These are phyloP conservation scores for Grantiella picta DNA, from an alignment of 2,113 vertebrate species.

Conservation along the genomic window DNA sequence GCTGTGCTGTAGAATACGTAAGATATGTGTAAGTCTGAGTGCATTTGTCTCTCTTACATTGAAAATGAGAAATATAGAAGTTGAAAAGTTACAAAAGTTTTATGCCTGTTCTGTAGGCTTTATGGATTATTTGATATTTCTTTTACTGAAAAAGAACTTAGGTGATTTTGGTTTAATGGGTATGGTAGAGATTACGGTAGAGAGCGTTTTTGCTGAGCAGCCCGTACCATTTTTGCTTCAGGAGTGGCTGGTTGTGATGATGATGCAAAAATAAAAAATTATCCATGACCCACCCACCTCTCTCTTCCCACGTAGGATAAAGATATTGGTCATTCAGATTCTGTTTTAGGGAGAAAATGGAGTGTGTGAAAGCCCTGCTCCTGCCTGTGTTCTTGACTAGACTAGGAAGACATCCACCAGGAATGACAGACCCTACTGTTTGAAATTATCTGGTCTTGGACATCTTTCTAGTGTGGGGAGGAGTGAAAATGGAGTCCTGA, in stretches of 20 bases:
- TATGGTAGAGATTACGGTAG: neutral
- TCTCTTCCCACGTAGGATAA: neutral
- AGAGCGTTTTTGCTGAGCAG: neutral
- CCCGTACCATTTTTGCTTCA: neutral
- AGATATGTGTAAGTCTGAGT: neutral
- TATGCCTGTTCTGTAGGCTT: neutral
- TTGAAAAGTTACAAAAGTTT: neutral
- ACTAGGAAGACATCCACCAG: neutral
- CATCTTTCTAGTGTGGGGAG: neutral
- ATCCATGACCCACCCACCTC: neutral
- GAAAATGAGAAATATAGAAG: neutral
- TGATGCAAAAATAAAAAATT: neutral
- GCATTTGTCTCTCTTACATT: neutral
- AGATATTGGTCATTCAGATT: neutral
- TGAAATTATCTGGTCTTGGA: neutral
- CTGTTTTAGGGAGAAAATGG: neutral
- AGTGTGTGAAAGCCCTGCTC: neutral
- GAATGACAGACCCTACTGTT: neutral
- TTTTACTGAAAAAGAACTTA: neutral
- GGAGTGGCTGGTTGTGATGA: neutral
- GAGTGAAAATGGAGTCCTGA: neutral
- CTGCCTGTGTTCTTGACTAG: neutral
- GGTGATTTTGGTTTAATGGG: neutral
- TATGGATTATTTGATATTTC: neutral
- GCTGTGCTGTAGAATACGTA: neutral